Conservation (phyloP, 2,888 invertebrate genomes). For the Rhodophaea formosa region DNA sequence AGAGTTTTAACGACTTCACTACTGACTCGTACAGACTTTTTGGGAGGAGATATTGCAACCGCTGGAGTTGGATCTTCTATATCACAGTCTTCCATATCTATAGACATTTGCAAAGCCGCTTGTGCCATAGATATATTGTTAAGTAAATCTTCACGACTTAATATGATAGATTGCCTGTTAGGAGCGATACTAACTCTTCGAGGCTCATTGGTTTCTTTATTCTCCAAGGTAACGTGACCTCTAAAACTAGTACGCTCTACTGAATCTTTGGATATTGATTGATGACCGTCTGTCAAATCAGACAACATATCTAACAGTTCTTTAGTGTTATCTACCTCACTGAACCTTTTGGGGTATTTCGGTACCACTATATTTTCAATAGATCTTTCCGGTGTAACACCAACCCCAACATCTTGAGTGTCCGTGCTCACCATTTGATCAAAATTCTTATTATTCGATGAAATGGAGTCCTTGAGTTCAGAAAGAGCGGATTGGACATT, state of each 20-base stretch:
- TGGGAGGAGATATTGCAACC: constrained; percentile 21
- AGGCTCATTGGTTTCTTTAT: constrained; percentile 32
- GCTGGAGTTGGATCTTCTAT: constrained; percentile 37
- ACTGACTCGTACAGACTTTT: constrained; percentile 41
- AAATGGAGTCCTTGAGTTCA: constrained; percentile 27
- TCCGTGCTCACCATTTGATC: constrained; percentile 36
- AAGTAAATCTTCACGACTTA: constrained; percentile 56
- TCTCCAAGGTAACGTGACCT: constrained; percentile 29
- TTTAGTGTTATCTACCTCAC: constrained; percentile 54
- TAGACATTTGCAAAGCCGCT: constrained; percentile 49
- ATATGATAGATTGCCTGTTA: constrained; percentile 43
- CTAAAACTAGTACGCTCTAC: constrained; percentile 23
- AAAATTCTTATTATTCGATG: constrained; percentile 30
- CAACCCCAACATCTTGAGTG: constrained; percentile 20
- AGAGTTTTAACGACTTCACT: constrained; percentile 63
- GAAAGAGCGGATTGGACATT: constrained; percentile 32
- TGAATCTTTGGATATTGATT: constrained; percentile 26
- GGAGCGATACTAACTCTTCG: constrained; percentile 41
- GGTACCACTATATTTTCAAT: constrained; percentile 11
- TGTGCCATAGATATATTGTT: constrained; percentile 61
- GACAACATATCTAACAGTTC: constrained; percentile 60
- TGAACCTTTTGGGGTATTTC: constrained; percentile 35
- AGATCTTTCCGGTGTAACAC: background rate
- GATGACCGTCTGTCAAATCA: constrained; percentile 49
- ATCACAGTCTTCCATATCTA: constrained; percentile 44